These are phyloP conservation scores for Bos taurus DNA, from an alignment of 2,113 vertebrate genomes.

Conservation along the genomic window ARS-UCD2.0 NC_037343.1:62259501-62260000, in stretches of 20 bases:
- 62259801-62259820: background rate
- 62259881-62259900: background rate
- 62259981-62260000: background rate
- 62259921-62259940: background rate
- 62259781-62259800: background rate
- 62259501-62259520: background rate
- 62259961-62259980: background rate
- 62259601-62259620: background rate
- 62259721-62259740: background rate
- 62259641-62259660: background rate
- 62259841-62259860: background rate
- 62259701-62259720: background rate
- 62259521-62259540: background rate
- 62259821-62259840: background rate
- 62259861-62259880: background rate
- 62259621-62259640: background rate
- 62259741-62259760: background rate
- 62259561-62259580: background rate
- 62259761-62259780: background rate
- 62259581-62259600: background rate
- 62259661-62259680: background rate
- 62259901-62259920: background rate
- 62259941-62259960: background rate
- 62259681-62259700: background rate
- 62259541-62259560: background rate